phyloP scores from a whole-genome alignment of 2,888 invertebrate genomes.

The Thyatira batis region DNA sequence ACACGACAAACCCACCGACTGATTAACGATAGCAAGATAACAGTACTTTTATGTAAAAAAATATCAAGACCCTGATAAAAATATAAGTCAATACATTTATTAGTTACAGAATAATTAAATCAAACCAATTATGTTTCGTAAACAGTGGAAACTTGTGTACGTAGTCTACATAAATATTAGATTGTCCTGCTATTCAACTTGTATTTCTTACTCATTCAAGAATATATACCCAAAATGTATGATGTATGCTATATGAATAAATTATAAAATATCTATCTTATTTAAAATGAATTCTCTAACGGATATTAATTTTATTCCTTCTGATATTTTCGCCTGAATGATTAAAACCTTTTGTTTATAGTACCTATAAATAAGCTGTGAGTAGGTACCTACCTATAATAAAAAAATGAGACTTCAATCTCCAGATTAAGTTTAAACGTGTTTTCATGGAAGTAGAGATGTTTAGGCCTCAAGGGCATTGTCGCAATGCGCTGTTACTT shows the following conservation, averaged over 20 bases:
- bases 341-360: no score
- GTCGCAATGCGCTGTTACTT: conserved; percentile 1
- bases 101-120: no score
- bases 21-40: not conserved
- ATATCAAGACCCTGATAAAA: no score
- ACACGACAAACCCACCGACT: conserved; percentile 9
- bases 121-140: not conserved
- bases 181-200: not conserved
- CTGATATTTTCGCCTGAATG: no score
- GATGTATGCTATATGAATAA: not conserved
- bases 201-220: not conserved
- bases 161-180: not conserved
- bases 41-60: not conserved
- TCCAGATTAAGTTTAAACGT: no score
- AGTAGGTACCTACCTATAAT: no score
- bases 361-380: no score
- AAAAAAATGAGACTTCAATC: no score
- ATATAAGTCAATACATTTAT: no score
- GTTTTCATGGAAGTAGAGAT: not conserved
- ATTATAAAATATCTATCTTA: not conserved
- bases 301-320: no score
- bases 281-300: not conserved
- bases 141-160: not conserved
- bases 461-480: not conserved
- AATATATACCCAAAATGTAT: not conserved